phyloP scores from a whole-genome alignment of 2,797 vertebrate species.

The Atherinosoma microstoma region DNA sequence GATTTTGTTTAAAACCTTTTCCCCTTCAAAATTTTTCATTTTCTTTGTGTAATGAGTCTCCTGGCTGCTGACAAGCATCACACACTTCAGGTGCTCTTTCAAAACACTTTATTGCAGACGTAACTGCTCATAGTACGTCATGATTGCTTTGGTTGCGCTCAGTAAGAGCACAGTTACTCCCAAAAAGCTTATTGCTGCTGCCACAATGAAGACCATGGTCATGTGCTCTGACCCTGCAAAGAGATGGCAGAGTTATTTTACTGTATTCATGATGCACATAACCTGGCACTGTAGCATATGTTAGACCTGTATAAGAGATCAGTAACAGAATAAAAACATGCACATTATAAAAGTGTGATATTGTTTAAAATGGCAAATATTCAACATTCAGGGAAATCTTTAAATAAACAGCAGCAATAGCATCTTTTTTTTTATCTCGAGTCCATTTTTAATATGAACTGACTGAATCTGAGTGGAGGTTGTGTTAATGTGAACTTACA shows the following conservation, averaged over 20 bases:
- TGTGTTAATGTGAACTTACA: slow-evolving; percentile 59
- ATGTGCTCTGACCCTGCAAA: slow-evolving; percentile 63
- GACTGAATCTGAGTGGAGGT: neutral
- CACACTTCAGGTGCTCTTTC: neutral
- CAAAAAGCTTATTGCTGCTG: slow-evolving; percentile 62
- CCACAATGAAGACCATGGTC: slow-evolving; percentile 51
- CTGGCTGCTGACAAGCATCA: neutral
- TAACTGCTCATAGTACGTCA: slow-evolving; percentile 58
- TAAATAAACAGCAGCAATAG: too few species aligned
- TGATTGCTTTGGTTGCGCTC: slow-evolving; percentile 64
- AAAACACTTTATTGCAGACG: slow-evolving; percentile 60
- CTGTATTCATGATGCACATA: neutral
- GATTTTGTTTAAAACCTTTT: too few species aligned
- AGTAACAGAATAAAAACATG: neutral
- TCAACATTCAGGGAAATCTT: too few species aligned
- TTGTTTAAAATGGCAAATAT: neutral
- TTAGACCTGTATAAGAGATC: neutral
- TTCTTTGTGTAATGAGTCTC: neutral
- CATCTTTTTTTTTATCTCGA: too few species aligned
- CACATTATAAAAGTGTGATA: neutral
- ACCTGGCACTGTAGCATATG: neutral
- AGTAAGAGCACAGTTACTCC: slow-evolving; percentile 52
- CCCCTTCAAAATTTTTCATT: too few species aligned
- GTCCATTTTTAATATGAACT: neutral
- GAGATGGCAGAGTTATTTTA: neutral